Evolutionary conservation across 2,113 vertebrate species (phyloP).

Genomic region (Acanthisitta chloris): DNA sequence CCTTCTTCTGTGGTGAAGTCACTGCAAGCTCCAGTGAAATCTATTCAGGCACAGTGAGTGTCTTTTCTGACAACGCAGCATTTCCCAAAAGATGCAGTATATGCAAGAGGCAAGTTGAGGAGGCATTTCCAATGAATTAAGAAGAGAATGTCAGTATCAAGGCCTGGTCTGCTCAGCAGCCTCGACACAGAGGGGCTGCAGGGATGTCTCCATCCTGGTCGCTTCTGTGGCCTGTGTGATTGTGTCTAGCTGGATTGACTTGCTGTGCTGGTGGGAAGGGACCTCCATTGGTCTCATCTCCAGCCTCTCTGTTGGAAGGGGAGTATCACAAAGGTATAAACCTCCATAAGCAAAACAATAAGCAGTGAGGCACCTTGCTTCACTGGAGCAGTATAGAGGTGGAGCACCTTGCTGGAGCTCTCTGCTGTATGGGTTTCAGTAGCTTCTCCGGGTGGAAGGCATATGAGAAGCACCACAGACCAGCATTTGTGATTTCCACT

Average conservation of each 20-base stretch:
- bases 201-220: not conserved
- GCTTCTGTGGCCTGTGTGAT: not conserved
- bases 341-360: not conserved
- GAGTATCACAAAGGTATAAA: not conserved
- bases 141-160: not conserved
- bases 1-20: not conserved
- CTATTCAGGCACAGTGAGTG: not conserved
- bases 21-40: not conserved
- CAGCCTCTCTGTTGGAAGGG: not conserved
- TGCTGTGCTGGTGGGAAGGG: not conserved
- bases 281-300: not conserved
- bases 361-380: not conserved
- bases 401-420: not conserved
- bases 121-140: not conserved
- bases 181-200: not conserved
- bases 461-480: not conserved
- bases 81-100: not conserved
- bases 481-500: not conserved
- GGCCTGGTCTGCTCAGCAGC: not conserved
- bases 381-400: not conserved
- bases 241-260: not conserved
- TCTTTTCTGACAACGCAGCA: not conserved
- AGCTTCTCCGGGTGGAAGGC: not conserved
- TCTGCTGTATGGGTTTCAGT: not conserved
- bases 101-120: not conserved